Base-by-base conservation (phyloP, 2,113 vertebrate species). In the Silurus glanis region DNA sequence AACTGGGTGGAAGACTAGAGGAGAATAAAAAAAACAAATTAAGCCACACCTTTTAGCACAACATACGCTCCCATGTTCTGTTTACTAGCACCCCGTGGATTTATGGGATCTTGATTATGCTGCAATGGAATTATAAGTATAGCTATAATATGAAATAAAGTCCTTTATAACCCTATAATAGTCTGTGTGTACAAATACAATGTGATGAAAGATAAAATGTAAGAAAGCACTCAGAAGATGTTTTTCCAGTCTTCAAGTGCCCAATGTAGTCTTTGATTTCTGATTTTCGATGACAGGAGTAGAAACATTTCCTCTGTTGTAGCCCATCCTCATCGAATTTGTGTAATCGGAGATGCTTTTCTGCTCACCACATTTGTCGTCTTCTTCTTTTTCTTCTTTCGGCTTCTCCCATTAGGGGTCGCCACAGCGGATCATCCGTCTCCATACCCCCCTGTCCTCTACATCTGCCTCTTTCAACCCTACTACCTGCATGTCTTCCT, bases 1-100 rank as follows among this genome's bases (percentile, higher is more conserved):
- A 19, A 99, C 97, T 0, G 98, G 98, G 95, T 99, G 98, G 95
- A 99, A 99, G 95, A 99, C 98, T 99, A 62, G 49, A 53, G 28
- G 55, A 6, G 37, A 85, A 49, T 71, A 8, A 19, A 21, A 21
- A 19, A 80, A 66, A 71, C 28, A 83, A 78, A 85, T 1, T 6
- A 5, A 66, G 72, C 25, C 76, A 59, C 51, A 37, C 56, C 55
- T 59, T 80, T 80, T 6, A 19, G 75, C 53, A 28, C 14, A 56
- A 12, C 49, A 55, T 23, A 76, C 23, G 21, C 71, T 8, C 71
- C 49, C 12, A 76, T 78, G n/a, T 79, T 79, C 51, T 79, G 75
- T 75, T 53, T 2, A 56, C 7, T 16, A 9, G 51, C 58, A 19
- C 19, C 23, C 49, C 10, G 4, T 23, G 47, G 21, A 75, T 45